Base-by-base conservation (phyloP, 1,140 invertebrate species). In the Cyrtorhinus lividipennis region DNA sequence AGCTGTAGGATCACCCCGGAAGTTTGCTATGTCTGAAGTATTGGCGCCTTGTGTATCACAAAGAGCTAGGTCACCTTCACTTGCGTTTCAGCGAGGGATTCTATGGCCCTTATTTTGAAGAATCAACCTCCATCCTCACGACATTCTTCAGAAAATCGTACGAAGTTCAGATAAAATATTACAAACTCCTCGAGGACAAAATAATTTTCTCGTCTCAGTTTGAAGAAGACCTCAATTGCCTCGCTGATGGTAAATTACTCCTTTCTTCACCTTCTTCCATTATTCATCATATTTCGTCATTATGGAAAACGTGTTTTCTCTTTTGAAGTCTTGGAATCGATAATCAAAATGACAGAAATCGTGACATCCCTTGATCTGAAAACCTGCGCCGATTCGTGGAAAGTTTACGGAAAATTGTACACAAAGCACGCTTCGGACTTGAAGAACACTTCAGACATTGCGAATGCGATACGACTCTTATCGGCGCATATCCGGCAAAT, bases 121-220 rank as follows among this genome's bases (percentile, higher is more conserved):
- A 59, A 2, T 59, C 58, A 25, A 59, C 58, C 10, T 2, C 58
- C 1, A 59, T 59, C 24, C 24, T 59, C 10, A 59, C 58, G 2
- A n/a, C 58, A 2, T 59, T 59, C 15, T 59, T 59, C 25, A 59
- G 38, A 30, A 59, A 59, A 30, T 59, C 25, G 2, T 59, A 59
- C 22, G 58, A 59, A 59, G 38, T 59, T n/a, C 24, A 59, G 38
- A 59, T 22, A 5, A 59, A 59, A 30, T 59, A 59, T 27, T 59
- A 59, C 25, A 59, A 59, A 59, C 2, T 30, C 1, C 23, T 59
- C 12, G 58, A 59, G 2, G 58, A 59, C 13, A 59, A 59, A n/a
- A 27, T 59, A 27, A 30, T 30, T 27, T 27, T 26, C 18, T 15
- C 18, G 20, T 15, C 48, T 53, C 12, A 12, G 48, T 8, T 5